phyloP scores from a whole-genome alignment of 1,140 invertebrate species.

The Agraylea sexmaculata region DNA sequence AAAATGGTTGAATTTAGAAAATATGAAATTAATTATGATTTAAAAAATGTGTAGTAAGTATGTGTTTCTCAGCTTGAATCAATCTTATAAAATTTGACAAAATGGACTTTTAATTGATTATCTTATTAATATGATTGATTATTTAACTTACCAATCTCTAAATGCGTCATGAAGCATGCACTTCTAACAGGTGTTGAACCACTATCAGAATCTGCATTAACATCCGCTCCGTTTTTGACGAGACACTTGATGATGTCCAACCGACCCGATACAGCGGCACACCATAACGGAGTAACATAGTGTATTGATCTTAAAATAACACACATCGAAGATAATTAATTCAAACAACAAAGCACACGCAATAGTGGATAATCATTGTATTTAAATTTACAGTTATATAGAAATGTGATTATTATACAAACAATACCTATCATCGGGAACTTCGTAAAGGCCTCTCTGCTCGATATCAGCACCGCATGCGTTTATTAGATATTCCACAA shows the following conservation, averaged over 20 bases:
- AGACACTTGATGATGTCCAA: constrained; percentile 67
- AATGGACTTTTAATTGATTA: too few species aligned
- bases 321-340: constrained; percentile 1
- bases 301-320: constrained; percentile 49
- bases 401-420: background rate
- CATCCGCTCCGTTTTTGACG: constrained; percentile 66
- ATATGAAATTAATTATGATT: too few species aligned
- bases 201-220: constrained; percentile 75
- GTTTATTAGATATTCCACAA: constrained; percentile 78
- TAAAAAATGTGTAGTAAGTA: too few species aligned
- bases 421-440: constrained; percentile 45
- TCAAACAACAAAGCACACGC: background rate
- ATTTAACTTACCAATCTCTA: constrained; percentile 48
- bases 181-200: constrained; percentile 82
- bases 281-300: constrained; percentile 84
- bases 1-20: too few species aligned
- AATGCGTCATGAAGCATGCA: constrained; percentile 88
- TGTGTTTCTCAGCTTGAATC: too few species aligned
- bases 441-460: constrained; percentile 67
- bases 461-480: constrained; percentile 75
- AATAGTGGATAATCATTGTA: background rate
- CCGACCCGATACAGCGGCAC: constrained; percentile 79
- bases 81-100: too few species aligned
- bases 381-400: background rate
- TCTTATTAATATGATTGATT: constrained; percentile 8